Evolutionary conservation across 2,113 vertebrate species (phyloP).

Genomic region (Pontoporia blainvillei): DNA sequence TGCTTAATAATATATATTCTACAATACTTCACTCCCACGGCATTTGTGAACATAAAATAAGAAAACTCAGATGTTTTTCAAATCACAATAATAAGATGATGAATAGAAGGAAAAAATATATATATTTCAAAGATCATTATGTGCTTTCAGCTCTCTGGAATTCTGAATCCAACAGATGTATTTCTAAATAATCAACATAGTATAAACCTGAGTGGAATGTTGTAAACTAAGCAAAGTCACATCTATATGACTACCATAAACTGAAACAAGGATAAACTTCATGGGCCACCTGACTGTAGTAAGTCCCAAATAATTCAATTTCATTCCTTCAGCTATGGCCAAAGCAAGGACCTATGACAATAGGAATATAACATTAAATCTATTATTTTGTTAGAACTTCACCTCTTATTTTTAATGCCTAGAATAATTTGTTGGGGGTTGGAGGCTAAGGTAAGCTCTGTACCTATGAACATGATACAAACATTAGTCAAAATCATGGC

Average conservation of each 20-base stretch:
- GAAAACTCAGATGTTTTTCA: not conserved
- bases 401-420: not conserved
- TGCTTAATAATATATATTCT: not conserved
- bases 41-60: not conserved
- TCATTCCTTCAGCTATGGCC: not conserved
- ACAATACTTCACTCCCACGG: not conserved
- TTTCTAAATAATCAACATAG: not conserved
- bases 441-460: not conserved
- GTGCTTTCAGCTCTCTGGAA: not conserved
- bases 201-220: not conserved
- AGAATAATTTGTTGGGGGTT: not conserved
- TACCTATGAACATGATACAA: not conserved
- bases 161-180: not conserved
- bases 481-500: not conserved
- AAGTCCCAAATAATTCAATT: not conserved
- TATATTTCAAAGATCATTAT: slow-evolving; percentile 3
- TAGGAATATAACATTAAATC: not conserved
- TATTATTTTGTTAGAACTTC: not conserved
- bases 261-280: not conserved
- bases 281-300: not conserved
- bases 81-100: not conserved
- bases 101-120: not conserved
- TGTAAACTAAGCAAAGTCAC: not conserved
- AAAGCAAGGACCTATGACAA: not conserved
- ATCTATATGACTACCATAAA: not conserved